Percentiles rank a stretch among this genome's conserved stretches.
These are phyloP conservation scores for Drosophila rubida DNA, from an alignment of 2,888 invertebrate species.

Conservation along the genomic window DNA sequence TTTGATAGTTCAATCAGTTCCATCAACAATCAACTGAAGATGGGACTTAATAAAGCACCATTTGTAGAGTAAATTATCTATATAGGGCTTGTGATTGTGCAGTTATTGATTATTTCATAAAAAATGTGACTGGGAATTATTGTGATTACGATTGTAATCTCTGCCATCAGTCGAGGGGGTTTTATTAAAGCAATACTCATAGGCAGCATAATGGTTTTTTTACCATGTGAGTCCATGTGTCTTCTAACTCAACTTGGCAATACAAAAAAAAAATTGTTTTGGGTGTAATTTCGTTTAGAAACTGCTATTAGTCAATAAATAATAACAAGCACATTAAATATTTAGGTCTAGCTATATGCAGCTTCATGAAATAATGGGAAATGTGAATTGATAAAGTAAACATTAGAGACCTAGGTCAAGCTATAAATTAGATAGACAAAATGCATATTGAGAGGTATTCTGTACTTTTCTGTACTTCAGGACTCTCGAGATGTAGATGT, in stretches of 20 bases:
- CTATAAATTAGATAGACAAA: background rate
- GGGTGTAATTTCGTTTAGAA: no score
- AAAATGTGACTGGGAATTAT: background rate
- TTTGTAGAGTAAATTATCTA: background rate
- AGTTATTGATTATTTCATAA: background rate
- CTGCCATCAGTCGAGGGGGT: background rate
- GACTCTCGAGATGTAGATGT: background rate
- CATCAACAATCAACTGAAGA: background rate
- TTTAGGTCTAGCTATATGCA: no score
- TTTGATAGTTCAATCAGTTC: no score
- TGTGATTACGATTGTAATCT: background rate
- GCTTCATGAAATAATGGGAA: background rate
- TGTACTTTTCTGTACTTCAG: constrained; percentile 2
- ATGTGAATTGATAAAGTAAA: constrained; percentile 17
- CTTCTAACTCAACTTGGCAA: no score
- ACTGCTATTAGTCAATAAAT: no score
- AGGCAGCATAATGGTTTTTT: no score
- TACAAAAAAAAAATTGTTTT: no score
- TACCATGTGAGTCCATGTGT: no score
- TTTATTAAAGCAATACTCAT: background rate
- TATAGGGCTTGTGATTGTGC: background rate
- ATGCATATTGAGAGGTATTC: background rate
- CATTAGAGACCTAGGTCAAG: constrained; percentile 5
- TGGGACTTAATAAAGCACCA: background rate
- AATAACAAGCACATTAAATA: no score